Conservation (phyloP, 2,797 vertebrate genomes). For the Lutjanus campechanus region DNA sequence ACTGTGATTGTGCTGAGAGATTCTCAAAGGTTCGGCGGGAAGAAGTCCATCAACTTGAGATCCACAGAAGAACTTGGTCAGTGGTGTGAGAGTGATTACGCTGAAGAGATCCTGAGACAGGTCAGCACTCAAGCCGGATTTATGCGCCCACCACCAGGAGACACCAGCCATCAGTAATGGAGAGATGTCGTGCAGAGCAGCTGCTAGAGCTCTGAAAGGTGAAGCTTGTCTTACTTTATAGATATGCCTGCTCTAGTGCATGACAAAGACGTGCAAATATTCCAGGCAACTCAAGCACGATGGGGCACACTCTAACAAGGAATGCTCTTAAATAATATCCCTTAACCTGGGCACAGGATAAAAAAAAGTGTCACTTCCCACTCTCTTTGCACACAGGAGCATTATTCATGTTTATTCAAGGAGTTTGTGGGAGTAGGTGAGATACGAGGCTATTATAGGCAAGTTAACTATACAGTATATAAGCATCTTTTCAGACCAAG, state of each 20-base stretch:
- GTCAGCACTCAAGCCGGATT: slow-evolving; percentile 37
- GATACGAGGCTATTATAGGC: background rate
- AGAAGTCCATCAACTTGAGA: slow-evolving; percentile 50
- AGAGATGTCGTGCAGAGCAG: slow-evolving; percentile 37
- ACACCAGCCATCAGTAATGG: slow-evolving; percentile 49
- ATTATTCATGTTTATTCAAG: slow-evolving; percentile 19
- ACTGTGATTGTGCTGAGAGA: slow-evolving; percentile 15
- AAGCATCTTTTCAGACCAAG: background rate
- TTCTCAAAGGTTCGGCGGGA: slow-evolving; percentile 17
- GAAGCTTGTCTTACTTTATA: slow-evolving; percentile 34
- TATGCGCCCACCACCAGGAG: slow-evolving; percentile 34
- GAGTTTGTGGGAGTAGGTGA: slow-evolving; percentile 31
- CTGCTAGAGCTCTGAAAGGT: slow-evolving; percentile 39
- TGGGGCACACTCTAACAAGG: background rate
- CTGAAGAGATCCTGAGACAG: slow-evolving; percentile 42
- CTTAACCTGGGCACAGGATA: slow-evolving; percentile 18
- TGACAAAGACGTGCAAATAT: slow-evolving; percentile 25
- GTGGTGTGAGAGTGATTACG: slow-evolving; percentile 45
- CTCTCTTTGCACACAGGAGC: slow-evolving; percentile 1
- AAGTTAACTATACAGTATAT: slow-evolving; percentile 6
- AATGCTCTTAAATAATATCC: slow-evolving; percentile 18
- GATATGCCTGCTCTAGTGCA: slow-evolving; percentile 1
- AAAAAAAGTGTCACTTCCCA: background rate
- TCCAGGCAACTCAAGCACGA: background rate
- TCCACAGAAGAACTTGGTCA: slow-evolving; percentile 43